Conservation (phyloP, 1,140 invertebrate genomes). For the Macrobrachium rosenbergii region DNA sequence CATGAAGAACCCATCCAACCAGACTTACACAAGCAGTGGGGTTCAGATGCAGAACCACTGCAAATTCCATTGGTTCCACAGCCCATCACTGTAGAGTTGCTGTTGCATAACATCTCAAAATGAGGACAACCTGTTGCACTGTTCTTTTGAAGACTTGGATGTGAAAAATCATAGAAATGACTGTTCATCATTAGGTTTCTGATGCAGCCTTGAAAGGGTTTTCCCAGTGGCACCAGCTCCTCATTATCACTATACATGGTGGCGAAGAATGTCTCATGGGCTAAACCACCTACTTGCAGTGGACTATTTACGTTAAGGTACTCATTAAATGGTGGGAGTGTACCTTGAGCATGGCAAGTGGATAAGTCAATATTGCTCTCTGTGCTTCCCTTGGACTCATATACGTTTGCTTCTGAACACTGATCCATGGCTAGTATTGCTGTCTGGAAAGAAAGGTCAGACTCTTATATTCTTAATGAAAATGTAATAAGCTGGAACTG, state of each 20-base stretch:
- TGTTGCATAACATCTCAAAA: constrained; percentile 88
- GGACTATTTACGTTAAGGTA: constrained; percentile 97
- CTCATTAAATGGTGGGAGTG: constrained; percentile 94
- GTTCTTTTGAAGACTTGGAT: constrained; percentile 86
- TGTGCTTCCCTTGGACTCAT: constrained; percentile 88
- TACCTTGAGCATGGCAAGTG: constrained; percentile 88
- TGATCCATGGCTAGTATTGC: constrained; percentile 93
- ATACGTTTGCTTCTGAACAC: constrained; percentile 88
- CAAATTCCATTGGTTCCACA: constrained; percentile 94
- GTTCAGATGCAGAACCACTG: constrained; percentile 88
- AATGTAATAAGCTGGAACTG: not conserved
- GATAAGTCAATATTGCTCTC: constrained; percentile 86
- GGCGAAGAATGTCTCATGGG: constrained; percentile 84
- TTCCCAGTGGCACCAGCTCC: constrained; percentile 85
- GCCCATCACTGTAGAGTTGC: constrained; percentile 81
- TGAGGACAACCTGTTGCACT: constrained; percentile 88
- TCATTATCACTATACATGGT: constrained; percentile 87
- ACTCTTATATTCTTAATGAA: constrained; percentile 6
- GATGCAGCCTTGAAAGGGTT: constrained; percentile 95
- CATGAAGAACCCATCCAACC: constrained; percentile 92
- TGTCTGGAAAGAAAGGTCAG: constrained; percentile 71
- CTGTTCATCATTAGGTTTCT: constrained; percentile 96
- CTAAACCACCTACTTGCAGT: constrained; percentile 91
- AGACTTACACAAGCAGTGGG: constrained; percentile 91
- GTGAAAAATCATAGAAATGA: constrained; percentile 92